Evolutionary conservation across 2,797 vertebrate species (phyloP), one percentile per base, ranked within the genome.

Genomic region (Mus caroli): DNA sequence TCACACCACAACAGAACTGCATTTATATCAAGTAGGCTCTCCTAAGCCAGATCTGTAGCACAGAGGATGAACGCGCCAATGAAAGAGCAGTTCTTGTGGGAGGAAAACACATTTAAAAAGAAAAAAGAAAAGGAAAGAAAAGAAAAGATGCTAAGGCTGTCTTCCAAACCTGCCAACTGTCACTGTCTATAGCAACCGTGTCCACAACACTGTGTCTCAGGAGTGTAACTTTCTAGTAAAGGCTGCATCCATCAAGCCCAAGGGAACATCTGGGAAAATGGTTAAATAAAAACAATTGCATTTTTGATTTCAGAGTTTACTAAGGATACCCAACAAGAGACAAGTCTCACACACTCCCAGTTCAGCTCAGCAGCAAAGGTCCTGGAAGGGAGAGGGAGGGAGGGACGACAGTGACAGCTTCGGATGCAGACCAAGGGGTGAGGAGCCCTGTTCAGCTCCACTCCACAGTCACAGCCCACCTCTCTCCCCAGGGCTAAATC

Each of bases 201-300:
- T 98, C 98, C 98, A 99, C 58, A 98, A 98, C 98, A 98, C 67
- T 3, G 93, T 92, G 37, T 98, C 98, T 98, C 98, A 94, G 94
- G 98, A 98, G 98, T 64, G 0, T 95, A 97, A 98, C 98, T 98
- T 98, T 98, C 98, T 98, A 98, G 98, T 98, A 98, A 98, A 98
- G 52, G 97, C 96, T 92, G 93, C 98, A 98, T 98, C 98, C 98
- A 98, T 98, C 98, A 97, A 98, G 97, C 97, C 98, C 97, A 98
- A 99, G 99, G 99, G 99, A 99, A 99, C 99, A 99, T 99, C 99
- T 99, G 99, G 99, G 97, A 99, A 98, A 98, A 98, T 43, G 91
- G 97, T 98, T 98, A 97, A 98, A 98, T 60, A 93, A 96, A 96
- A 97, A 96, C 95, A 98, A 95, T 94, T 97, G 96, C 77, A 94